Conservation (phyloP, 2,797 vertebrate genomes). For the Darevskia mixta region DNA sequence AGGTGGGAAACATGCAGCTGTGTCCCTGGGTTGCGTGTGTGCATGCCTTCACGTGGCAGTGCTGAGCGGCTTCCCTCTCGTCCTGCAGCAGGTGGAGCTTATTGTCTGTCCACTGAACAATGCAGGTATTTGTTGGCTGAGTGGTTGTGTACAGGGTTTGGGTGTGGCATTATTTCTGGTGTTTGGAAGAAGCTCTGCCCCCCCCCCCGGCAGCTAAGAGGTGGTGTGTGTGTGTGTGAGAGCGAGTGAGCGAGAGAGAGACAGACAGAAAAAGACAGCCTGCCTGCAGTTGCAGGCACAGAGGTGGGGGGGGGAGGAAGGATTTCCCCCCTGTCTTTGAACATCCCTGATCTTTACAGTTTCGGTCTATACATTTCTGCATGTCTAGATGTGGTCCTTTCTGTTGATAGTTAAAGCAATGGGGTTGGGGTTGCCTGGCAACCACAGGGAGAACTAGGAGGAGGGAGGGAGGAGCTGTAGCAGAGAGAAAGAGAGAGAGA, state of each 20-base stretch:
- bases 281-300: neutral
- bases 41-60: neutral
- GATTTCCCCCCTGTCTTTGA: neutral
- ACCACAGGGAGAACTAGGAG: neutral
- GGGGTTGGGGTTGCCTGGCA: conserved; percentile 53
- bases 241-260: neutral
- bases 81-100: neutral
- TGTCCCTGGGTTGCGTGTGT: no score
- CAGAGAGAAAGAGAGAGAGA: neutral
- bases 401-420: conserved; percentile 4
- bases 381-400: neutral
- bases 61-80: neutral
- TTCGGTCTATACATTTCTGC: conserved; percentile 5
- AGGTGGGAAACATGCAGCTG: neutral
- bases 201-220: neutral
- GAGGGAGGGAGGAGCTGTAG: neutral
- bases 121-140: neutral
- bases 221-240: neutral
- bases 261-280: neutral
- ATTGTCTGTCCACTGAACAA: neutral
- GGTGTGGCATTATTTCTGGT: neutral
- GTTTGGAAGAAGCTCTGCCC: neutral
- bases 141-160: neutral
- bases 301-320: neutral
- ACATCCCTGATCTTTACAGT: neutral